These are phyloP conservation scores for Sterna hirundo DNA, from an alignment of 2,113 vertebrate species.

Conservation along the genomic window DNA sequence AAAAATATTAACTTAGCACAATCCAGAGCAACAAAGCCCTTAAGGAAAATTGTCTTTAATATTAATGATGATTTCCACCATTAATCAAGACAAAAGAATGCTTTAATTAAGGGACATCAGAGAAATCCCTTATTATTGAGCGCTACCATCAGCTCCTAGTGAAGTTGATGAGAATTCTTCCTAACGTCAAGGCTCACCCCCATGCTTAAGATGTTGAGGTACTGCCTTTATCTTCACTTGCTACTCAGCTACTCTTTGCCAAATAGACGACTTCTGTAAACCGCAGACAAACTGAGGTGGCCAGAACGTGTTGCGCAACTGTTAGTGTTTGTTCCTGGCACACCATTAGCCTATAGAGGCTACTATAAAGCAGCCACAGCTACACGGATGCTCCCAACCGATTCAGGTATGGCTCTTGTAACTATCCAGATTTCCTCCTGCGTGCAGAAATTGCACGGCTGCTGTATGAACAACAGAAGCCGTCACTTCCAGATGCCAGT, in stretches of 20 bases:
- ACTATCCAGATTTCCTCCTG: neutral
- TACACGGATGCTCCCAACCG: neutral
- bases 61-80: neutral
- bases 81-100: constrained; percentile 9
- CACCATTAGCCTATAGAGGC: neutral
- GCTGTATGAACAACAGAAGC: neutral
- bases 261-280: neutral
- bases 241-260: neutral
- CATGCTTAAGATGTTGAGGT: neutral
- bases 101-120: constrained; percentile 17
- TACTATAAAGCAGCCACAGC: neutral
- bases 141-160: neutral
- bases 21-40: neutral
- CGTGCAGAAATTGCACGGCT: neutral
- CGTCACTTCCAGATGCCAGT: neutral
- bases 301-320: neutral
- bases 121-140: neutral
- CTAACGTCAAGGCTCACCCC: neutral
- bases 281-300: neutral
- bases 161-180: neutral
- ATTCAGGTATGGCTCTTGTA: neutral
- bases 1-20: neutral
- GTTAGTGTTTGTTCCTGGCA: neutral
- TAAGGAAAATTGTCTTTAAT: neutral
- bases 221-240: neutral